Percentiles rank a stretch among this genome's conserved stretches.
Evolutionary conservation across 2,113 vertebrate genomes (phyloP).

Genomic region (Erythrocercus mccallii): DNA sequence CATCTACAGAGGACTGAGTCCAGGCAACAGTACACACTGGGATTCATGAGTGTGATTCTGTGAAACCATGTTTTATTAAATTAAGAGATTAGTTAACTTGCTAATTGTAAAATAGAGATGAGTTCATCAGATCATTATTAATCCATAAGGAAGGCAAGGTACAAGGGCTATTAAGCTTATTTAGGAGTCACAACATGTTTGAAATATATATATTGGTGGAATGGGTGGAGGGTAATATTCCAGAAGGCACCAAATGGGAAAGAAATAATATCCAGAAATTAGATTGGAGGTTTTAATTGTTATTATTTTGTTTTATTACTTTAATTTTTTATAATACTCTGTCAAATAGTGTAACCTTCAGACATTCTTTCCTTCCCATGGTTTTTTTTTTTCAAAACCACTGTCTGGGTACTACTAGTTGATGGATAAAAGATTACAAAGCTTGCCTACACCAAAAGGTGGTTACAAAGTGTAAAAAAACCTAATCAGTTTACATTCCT

Average conservation of each 20-base stretch:
- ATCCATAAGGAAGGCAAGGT: not conserved
- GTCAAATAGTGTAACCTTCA: not conserved
- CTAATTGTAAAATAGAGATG: not conserved
- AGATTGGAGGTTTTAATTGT: accelerated
- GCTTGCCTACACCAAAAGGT: not conserved
- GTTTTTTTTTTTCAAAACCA: not conserved
- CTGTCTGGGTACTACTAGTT: not conserved
- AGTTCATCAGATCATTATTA: not conserved
- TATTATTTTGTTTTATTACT: not conserved
- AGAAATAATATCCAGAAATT: not conserved
- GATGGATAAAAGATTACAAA: not conserved
- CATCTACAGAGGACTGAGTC: not conserved
- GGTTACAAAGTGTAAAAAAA: not conserved
- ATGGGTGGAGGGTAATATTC: not conserved
- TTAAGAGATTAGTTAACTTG: not conserved
- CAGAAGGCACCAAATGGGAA: not conserved
- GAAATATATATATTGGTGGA: not conserved
- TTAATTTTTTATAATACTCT: not conserved
- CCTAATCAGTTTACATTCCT: not conserved
- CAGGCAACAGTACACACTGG: not conserved
- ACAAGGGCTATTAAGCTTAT: not conserved
- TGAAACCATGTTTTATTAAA: not conserved
- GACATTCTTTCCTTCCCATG: no score
- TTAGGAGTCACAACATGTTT: not conserved
- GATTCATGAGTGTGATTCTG: not conserved